phyloP scores from a whole-genome alignment of 2,113 vertebrate species.

The Daboia siamensis region DNA sequence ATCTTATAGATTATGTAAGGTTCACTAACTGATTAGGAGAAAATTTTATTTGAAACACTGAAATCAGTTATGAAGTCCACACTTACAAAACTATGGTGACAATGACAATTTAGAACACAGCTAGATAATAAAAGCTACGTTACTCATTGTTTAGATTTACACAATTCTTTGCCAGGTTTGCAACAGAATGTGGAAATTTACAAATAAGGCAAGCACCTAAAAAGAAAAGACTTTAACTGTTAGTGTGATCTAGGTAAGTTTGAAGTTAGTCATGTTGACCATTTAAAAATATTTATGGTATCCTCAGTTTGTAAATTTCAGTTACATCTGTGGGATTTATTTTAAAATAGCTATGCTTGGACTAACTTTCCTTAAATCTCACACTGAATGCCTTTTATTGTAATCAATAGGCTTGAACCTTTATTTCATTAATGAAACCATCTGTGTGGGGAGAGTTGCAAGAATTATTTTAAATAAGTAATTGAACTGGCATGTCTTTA shows the following conservation, averaged over 20 bases:
- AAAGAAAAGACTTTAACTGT: not conserved
- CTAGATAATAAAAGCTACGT: not conserved
- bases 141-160: not conserved
- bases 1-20: not conserved
- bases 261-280: not conserved
- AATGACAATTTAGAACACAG: not conserved
- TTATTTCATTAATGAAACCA: not conserved
- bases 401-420: not conserved
- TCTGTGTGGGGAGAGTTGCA: not conserved
- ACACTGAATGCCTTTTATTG: not conserved
- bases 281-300: not conserved
- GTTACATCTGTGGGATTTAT: not conserved
- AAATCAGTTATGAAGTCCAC: not conserved
- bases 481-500: not conserved
- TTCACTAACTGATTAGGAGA: not conserved
- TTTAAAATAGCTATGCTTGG: not conserved
- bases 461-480: not conserved
- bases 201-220: not conserved
- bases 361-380: not conserved
- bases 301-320: not conserved
- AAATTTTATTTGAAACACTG: not conserved
- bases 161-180: not conserved
- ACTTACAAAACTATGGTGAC: not conserved
- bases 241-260: not conserved
- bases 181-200: not conserved